A percentile compares a stretch with the other conserved stretches of the same genome.
These are phyloP conservation scores for Reinhardtius hippoglossoides DNA, from an alignment of 2,113 vertebrate species.

Conservation along the genomic window DNA sequence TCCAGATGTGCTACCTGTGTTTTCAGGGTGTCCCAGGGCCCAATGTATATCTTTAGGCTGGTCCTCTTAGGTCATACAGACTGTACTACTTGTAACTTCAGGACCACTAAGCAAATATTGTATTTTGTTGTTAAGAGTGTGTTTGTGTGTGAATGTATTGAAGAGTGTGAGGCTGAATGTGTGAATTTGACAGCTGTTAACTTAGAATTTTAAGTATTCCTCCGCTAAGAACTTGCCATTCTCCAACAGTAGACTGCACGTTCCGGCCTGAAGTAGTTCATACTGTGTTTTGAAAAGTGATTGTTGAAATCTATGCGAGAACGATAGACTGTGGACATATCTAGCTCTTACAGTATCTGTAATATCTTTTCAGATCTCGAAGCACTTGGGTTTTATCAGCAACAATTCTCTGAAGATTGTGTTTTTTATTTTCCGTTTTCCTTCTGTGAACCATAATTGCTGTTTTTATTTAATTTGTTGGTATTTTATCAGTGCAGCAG, in stretches of 20 bases:
- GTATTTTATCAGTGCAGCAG: constrained; percentile 60
- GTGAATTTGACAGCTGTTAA: constrained; percentile 65
- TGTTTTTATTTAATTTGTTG: constrained; percentile 40
- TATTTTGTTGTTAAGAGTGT: constrained; percentile 52
- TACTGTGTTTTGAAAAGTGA: constrained; percentile 58
- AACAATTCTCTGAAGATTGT: constrained; percentile 53
- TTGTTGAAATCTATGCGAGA: constrained; percentile 63
- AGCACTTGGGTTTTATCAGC: constrained; percentile 72
- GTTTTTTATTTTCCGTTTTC: neutral
- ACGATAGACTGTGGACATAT: constrained; percentile 69
- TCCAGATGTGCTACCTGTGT: constrained; percentile 72
- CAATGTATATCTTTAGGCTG: constrained; percentile 77
- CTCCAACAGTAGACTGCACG: constrained; percentile 44
- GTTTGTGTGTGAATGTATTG: constrained; percentile 7
- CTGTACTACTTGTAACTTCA: constrained; percentile 73
- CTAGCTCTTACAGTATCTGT: constrained; percentile 72
- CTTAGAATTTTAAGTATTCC: constrained; percentile 71
- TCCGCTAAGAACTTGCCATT: constrained; percentile 54
- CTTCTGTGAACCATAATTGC: constrained; percentile 62
- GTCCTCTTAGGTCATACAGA: constrained; percentile 75
- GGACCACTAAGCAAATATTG: constrained; percentile 78
- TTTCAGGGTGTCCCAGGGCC: constrained; percentile 67
- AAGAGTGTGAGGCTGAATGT: constrained; percentile 45
- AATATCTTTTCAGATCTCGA: constrained; percentile 63
- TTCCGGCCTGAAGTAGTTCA: constrained; percentile 61